A percentile compares a stretch with the other conserved stretches of the same genome.
phyloP scores from a whole-genome alignment of 2,797 vertebrate species.

The Gymnopithys bicolor region DNA sequence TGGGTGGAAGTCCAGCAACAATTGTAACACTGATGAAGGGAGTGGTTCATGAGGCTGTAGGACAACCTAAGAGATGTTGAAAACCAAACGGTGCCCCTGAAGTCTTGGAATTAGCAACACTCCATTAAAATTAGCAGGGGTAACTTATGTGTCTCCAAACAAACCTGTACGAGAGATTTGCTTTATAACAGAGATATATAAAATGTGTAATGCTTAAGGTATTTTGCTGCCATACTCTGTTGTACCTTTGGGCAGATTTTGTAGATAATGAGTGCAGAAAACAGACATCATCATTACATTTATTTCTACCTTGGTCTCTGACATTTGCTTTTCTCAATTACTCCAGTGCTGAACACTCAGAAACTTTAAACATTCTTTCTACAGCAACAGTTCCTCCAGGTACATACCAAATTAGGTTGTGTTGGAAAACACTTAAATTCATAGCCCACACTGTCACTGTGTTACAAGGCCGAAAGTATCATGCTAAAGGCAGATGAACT shows the following conservation, averaged over 20 bases:
- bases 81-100: not conserved
- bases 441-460: not conserved
- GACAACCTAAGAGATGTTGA: not conserved
- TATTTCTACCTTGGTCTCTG: not conserved
- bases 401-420: not conserved
- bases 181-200: not conserved
- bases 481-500: not conserved
- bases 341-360: not conserved
- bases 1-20: not conserved
- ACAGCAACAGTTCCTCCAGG: not conserved
- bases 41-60: not conserved
- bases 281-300: not conserved
- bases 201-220: rapidly evolving
- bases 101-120: not conserved
- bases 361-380: not conserved
- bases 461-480: not conserved
- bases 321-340: not conserved
- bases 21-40: not conserved
- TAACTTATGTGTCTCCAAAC: not conserved
- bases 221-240: not conserved
- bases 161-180: not conserved
- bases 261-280: not conserved
- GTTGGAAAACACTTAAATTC: not conserved
- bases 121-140: not conserved
- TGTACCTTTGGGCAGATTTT: not conserved